phyloP scores from a whole-genome alignment of 2,888 invertebrate genomes.

The Philaethria dido region DNA sequence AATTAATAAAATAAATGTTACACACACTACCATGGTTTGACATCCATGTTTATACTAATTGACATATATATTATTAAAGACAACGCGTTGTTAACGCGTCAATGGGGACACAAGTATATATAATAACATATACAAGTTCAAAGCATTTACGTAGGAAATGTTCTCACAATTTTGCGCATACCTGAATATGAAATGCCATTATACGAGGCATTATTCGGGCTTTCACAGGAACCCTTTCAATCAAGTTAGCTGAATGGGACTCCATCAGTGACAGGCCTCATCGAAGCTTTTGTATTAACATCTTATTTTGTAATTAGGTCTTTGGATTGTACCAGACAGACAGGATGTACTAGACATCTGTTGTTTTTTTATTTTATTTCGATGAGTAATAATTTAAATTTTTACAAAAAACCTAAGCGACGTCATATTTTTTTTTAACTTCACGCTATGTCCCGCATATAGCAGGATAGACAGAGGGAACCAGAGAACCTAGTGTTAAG shows the following conservation, averaged over 20 bases:
- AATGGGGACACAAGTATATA: no score
- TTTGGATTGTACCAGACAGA: constrained; percentile 57
- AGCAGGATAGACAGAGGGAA: no score
- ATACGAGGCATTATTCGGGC: constrained; percentile 56
- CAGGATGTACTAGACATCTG: constrained; percentile 60
- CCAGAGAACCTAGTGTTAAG: no score
- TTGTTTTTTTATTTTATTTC: constrained; percentile 22
- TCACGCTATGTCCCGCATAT: no score
- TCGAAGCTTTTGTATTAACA: constrained; percentile 62
- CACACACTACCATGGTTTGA: no score
- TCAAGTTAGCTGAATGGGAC: constrained; percentile 69
- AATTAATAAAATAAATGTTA: no score
- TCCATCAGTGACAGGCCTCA: constrained; percentile 67
- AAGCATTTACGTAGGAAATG: constrained; percentile 24
- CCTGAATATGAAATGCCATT: constrained; percentile 63
- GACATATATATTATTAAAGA: no score
- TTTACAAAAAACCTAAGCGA: no score
- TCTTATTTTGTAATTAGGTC: constrained; percentile 73
- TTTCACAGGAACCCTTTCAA: constrained; percentile 69
- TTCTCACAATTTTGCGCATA: constrained; percentile 56
- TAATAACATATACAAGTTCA: background rate
- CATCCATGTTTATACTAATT: no score
- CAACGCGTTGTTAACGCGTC: no score
- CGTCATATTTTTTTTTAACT: no score
- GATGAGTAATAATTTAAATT: background rate